Conservation (phyloP, 2,888 invertebrate genomes). For the Stenotaenia linearis region DNA sequence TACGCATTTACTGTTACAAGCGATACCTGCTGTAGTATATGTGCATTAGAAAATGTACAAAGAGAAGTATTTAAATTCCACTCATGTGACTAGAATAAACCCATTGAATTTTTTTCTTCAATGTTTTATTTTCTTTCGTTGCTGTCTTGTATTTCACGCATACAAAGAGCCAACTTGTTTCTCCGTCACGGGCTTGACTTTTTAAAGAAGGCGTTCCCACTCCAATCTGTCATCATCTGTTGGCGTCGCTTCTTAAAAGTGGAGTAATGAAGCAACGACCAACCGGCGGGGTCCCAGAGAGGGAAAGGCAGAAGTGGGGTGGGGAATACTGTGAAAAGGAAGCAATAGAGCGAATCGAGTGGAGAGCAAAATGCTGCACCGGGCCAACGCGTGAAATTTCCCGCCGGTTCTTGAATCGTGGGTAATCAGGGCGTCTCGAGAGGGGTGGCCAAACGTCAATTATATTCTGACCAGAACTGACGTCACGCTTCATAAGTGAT, state of each 20-base stretch:
- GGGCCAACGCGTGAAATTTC: constrained; percentile 9
- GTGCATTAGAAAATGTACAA: not conserved
- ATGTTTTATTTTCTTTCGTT: constrained; percentile 1
- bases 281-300: not conserved
- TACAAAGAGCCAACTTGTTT: not conserved
- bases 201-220: not conserved
- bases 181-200: not conserved
- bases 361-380: constrained; percentile 1
- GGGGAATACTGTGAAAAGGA: not conserved
- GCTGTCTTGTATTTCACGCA: not conserved
- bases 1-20: no score
- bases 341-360: constrained; percentile 5
- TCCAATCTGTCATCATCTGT: not conserved
- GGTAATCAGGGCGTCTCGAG: not conserved
- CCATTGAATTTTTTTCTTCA: not conserved
- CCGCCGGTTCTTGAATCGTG: not conserved
- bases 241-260: constrained; percentile 5
- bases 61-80: not conserved
- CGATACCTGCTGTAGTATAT: not conserved
- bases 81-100: not conserved
- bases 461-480: constrained; percentile 5
- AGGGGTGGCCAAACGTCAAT: constrained; percentile 5
- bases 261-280: not conserved
- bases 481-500: constrained; percentile 1
- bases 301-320: not conserved